Evolutionary conservation across 2,797 vertebrate species (phyloP).

Genomic region (Falco naumanni): DNA sequence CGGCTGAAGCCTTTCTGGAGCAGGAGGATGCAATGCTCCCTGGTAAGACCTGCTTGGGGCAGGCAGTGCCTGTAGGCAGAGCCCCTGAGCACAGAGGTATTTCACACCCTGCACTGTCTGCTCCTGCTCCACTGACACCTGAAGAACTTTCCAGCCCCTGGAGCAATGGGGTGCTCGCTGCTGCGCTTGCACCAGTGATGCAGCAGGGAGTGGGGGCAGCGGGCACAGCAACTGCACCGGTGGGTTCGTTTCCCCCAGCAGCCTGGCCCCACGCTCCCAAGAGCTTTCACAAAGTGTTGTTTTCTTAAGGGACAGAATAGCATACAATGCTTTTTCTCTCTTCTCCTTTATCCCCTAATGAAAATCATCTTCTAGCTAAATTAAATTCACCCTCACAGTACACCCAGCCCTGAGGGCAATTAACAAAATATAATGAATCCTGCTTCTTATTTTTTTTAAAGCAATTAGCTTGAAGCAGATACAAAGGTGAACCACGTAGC

Average conservation of each 20-base stretch:
- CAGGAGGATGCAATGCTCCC: background rate
- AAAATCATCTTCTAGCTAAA: background rate
- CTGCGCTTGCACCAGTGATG: accelerated
- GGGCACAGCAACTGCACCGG: accelerated
- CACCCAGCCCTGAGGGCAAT: background rate
- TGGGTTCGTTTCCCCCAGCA: background rate
- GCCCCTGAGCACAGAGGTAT: background rate
- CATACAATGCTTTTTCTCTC: background rate
- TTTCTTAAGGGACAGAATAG: background rate
- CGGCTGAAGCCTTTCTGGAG: background rate
- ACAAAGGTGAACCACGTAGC: background rate
- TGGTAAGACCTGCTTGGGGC: background rate
- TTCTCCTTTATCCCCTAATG: background rate
- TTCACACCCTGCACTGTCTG: background rate
- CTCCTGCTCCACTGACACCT: accelerated
- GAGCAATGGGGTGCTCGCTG: accelerated
- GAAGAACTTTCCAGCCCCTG: background rate
- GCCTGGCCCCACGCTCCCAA: background rate
- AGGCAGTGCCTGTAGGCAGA: background rate
- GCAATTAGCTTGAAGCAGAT: background rate
- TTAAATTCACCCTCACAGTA: background rate
- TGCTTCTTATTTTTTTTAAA: background rate
- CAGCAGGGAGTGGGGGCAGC: background rate
- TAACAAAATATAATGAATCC: background rate
- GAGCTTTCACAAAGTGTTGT: background rate